Evolutionary conservation across 1,140 invertebrate genomes (phyloP), one percentile per base, ranked within the genome.

Genomic region (Cherax destructor): DNA sequence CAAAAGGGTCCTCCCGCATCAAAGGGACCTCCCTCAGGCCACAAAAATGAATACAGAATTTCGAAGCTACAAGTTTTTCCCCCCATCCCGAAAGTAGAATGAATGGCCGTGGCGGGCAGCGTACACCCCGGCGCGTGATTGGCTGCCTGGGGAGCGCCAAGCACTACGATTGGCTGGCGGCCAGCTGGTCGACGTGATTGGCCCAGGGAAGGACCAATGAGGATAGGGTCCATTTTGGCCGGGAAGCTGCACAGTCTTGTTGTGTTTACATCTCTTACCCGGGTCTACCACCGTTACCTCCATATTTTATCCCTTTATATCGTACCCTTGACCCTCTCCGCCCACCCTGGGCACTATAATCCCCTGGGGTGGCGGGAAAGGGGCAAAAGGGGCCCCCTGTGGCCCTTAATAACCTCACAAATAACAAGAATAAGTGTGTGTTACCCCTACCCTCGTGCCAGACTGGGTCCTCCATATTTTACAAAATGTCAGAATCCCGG

Each of bases 401-500:
- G 69, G 49, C 50, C 65, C 72, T 47, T 47, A 61, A 69, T 41
- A 47, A 61, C 83, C 56, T 41, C 30, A 41, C 30, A 41, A 41
- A 41, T 41, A 41, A 41, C 30, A 41, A 41, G 30, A 41, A 41
- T 41, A 41, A 41, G 30, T 2, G 30, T 41, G 30, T 78, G 72
- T 52, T 56, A 47, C n/a, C 24, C 52, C 3, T 30, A 11, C 21
- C 41, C 49, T 13, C 41, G 24, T 61, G 61, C 4, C 11, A 4
- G 13, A 61, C 50, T 11, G 49, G 50, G 7, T 7, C 6, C 52
- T 7, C 52, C 11, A 7, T 56, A 24, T 50, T 50, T 6, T 11
- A n/a, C 21, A 86, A 85, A 80, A 91, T 91, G 90, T 91, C 90
- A 59, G 90, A 91, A 47, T 52, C 61, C n/a, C 16, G 90, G 84